Percentiles rank a stretch among this genome's conserved stretches.
Evolutionary conservation across 2,888 invertebrate species (phyloP).

Genomic region (Eremobia ochroleuca): DNA sequence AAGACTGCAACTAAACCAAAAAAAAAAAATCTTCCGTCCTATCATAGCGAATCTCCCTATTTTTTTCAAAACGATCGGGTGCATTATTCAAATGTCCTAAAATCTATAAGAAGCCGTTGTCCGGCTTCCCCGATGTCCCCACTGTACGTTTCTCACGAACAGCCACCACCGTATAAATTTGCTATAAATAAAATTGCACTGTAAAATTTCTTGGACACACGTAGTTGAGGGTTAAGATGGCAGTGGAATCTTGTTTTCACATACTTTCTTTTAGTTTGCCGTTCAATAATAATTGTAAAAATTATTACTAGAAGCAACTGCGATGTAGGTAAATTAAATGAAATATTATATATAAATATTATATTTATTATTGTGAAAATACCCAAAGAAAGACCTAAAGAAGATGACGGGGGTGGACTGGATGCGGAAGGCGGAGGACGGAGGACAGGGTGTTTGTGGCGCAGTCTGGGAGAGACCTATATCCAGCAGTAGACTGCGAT

Average conservation of each 20-base stretch:
- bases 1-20: neutral
- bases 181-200: constrained; percentile 89
- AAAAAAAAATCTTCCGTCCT: constrained; percentile 22
- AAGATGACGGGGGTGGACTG: no score
- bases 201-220: constrained; percentile 85
- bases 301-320: no score
- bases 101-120: constrained; percentile 66
- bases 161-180: constrained; percentile 82
- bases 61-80: constrained; percentile 63
- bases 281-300: neutral
- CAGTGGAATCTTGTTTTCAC: constrained; percentile 50
- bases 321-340: no score
- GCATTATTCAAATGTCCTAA: constrained; percentile 70
- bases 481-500: no score
- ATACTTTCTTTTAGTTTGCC: constrained; percentile 1
- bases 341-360: neutral
- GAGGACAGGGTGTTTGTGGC: no score
- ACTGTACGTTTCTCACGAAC: constrained; percentile 81
- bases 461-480: no score
- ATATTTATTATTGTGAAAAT: neutral
- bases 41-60: constrained; percentile 46
- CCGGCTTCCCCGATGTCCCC: constrained; percentile 51
- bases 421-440: no score
- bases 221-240: constrained; percentile 63
- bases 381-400: no score